Evolutionary conservation across 2,888 invertebrate genomes (phyloP).

Genomic region (Stictocephala bisonia): DNA sequence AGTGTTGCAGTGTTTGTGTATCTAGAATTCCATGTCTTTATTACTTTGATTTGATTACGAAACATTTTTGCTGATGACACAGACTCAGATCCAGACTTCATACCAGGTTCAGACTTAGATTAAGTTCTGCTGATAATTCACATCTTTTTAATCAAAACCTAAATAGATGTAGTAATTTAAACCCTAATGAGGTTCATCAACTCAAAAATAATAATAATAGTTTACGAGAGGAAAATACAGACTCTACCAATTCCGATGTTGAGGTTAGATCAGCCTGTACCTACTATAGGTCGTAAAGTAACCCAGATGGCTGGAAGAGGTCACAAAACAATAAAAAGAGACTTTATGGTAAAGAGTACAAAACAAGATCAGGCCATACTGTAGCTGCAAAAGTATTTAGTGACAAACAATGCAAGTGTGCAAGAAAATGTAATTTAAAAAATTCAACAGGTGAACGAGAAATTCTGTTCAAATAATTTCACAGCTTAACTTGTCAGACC

Average conservation of each 20-base stretch:
- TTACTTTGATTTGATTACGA: no score
- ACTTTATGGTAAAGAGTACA: constrained; percentile 29
- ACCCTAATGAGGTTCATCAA: constrained; percentile 9
- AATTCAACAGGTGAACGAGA: constrained; percentile 15
- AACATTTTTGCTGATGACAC: constrained; percentile 34
- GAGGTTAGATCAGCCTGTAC: constrained; percentile 35
- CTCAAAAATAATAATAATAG: not conserved
- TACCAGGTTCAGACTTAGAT: constrained; percentile 35
- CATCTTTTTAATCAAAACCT: not conserved
- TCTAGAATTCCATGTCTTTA: no score
- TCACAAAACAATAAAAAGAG: constrained; percentile 15
- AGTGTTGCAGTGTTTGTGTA: no score
- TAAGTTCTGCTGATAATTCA: constrained; percentile 15
- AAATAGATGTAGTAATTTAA: constrained; percentile 4
- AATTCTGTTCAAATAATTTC: not conserved
- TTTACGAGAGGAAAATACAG: constrained; percentile 20
- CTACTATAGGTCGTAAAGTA: constrained; percentile 17
- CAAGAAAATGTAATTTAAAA: constrained; percentile 29
- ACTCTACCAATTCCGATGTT: constrained; percentile 19
- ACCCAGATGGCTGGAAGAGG: constrained; percentile 18
- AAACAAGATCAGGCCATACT: constrained; percentile 34
- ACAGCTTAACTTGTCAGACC: not conserved
- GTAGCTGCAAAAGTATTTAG: constrained; percentile 26
- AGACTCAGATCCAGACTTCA: constrained; percentile 34
- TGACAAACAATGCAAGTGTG: constrained; percentile 28